Base-by-base conservation (phyloP, 2,113 vertebrate species). In the Empidonax alnorum region DNA sequence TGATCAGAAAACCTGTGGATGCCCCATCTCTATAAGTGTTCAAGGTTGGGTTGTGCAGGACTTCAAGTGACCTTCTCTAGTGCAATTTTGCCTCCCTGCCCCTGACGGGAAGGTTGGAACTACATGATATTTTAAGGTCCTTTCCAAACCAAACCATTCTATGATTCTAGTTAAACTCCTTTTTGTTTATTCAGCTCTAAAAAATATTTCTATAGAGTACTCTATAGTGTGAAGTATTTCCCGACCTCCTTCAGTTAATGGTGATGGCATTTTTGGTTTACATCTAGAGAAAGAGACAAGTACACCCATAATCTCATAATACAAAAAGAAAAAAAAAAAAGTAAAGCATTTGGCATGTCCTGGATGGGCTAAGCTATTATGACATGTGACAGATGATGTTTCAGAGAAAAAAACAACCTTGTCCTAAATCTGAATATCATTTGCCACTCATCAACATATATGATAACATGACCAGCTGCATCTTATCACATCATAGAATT, bases 61-160 rank as follows among this genome's bases (percentile, higher is more conserved):
- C 7, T 75, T 49, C 22, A 17, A 49, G 9, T 10, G 66, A 46
- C 14, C 39, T 41, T 8, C 25, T 59, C 21, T 41, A 44, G 44
- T 50, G 10, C 13, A 37, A 65, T 2, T 62, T 62, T 62, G 2
- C 19, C 4, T 31, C 16, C 6, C 39, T 76, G 10, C 2, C 9
- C 0, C 0, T 8, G 14, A 13, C 31, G 56, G 20, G 5, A 3
- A 12, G 3, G 2, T 24, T 44, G 14, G 15, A 35, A 44, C 12
- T 21, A 56, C 5, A 18, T 6, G 4, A 66, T 25, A 31, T 72
- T 69, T n/a, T 80, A 62, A 67, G 16, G 3, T 17, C 5, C 2
- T 2, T 72, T 72, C 31, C 28, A 72, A 72, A 4, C 2, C 3
- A 84, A 83, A 44, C 2, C 8, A 9, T 15, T 72, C 10, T 50